Base-by-base conservation (phyloP, 2,797 vertebrate species). In the Galaxias olidus region DNA sequence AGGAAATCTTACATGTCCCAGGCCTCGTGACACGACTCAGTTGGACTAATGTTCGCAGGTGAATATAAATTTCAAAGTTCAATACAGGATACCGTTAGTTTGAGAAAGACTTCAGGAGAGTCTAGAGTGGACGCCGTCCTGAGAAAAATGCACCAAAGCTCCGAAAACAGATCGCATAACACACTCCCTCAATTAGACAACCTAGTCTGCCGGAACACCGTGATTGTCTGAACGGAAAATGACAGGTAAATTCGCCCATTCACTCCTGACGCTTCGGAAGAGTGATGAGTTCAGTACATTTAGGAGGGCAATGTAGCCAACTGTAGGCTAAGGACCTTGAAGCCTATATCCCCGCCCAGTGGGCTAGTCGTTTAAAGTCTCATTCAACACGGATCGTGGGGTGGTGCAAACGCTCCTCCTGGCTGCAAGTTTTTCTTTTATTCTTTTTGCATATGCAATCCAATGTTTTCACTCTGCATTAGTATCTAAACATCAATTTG, bases 351-450 rank as follows among this genome's bases (percentile, higher is more conserved):
- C 50, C 14, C 73, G 56, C 76, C 77, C 73, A 74, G 52, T 47
- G 62, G 73, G 71, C 52, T 54, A 58, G 48, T 18, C 66, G 46
- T 45, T 30, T 11, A 30, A 17, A 7, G 17, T 30, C 51, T 50
- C 15, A 4, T 47, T 14, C 12, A 8, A 19, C 40, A 10, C 14
- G 7, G 19, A 55, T 14, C n/a, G 15, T 63, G 64, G 44, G 58
- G 49, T 57, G 10, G 45, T n/a, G 61, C 19, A 18, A 63, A 61
- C 41, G 58, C 73, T 44, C 74, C 63, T 63, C 73, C 72, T 67
- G 53, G 56, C 70, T 59, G 57, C 30, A 1, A 50, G 20, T 10
- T 54, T 18, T 44, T 50, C 1, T 8, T 54, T 18, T 19, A 18
- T 10, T 12, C 53, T 56, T 12, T 19, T 13, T 6, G 52, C 8